Percentiles rank a stretch among this genome's conserved stretches.
phyloP scores from a whole-genome alignment of 2,113 vertebrate genomes.

The Dicrurus megarhynchus region DNA sequence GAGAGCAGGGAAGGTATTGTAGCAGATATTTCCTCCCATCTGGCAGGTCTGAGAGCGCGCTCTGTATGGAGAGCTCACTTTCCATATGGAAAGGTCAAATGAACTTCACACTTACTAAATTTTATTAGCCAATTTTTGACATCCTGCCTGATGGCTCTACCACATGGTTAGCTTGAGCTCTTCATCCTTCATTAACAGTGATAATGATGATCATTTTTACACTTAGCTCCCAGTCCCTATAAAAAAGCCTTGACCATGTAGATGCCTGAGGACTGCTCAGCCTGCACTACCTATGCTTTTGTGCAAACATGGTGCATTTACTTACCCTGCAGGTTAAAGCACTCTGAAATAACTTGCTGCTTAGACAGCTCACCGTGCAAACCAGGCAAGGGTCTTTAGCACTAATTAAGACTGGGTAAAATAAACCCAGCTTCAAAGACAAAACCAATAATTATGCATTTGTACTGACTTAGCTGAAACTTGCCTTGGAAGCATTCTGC shows the following conservation, averaged over 20 bases:
- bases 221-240: not conserved
- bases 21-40: not conserved
- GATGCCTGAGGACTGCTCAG: not conserved
- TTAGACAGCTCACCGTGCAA: not conserved
- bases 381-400: not conserved
- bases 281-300: not conserved
- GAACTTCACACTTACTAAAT: constrained; percentile 6
- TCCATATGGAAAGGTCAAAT: not conserved
- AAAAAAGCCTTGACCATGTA: not conserved
- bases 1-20: not conserved
- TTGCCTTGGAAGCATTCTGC: not conserved
- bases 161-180: not conserved
- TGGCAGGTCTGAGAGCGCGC: not conserved
- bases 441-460: not conserved
- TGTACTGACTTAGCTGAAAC: not conserved
- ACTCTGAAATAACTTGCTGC: not conserved
- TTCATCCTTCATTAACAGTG: constrained; percentile 28
- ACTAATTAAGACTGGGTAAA: not conserved
- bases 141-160: constrained; percentile 8
- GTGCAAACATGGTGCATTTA: not conserved
- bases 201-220: not conserved
- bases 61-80: not conserved
- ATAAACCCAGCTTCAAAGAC: not conserved
- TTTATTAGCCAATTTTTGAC: constrained; percentile 12
- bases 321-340: not conserved